Evolutionary conservation across 1,140 invertebrate species (phyloP), one percentile per base, ranked within the genome.

Genomic region (Lordiphosa stackelbergi): DNA sequence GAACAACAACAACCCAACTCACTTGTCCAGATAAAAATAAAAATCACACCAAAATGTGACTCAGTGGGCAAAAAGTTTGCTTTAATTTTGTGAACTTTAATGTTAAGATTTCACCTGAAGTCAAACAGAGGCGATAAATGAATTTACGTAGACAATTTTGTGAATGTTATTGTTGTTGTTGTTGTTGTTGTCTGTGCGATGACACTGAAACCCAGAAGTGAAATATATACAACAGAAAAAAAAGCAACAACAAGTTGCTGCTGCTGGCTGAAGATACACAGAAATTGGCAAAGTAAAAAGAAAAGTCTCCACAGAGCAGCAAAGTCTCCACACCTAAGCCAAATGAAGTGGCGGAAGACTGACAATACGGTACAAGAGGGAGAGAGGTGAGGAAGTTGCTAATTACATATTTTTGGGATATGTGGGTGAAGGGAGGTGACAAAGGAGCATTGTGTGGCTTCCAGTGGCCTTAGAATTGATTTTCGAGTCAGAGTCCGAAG

Each of bases 241-340:
- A 72, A 62, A 65, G 62, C 75, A 81, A 81, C 75, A 81, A 81
- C 75, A 83, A 81, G 75, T 81, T 81, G 75, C 75, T 51, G 55
- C 9, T 70, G 59, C 46, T 56, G 6, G 56, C 45, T 59, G 54
- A 74, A 75, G 72, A 81, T 75, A 81, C 59, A 78, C 73, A 69
- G 56, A 65, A 72, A 79, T 75, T 75, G 62, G 75, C 71, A 56
- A 55, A 66, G 9, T 11, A 16, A 2, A 47, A 58, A 51, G 45
- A 51, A 55, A 58, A 53, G 46, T 68, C 46, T 71, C 53, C 66
- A 54, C 51, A 66, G 12, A 24, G n/a, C 24, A 49, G 10, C 52
- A 43, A 51, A 75, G 55, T 83, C 75, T 83, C 55, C 75, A 81
- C 41, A n/a, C n/a, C n/a, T 13, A n/a, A 22, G 36, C 46, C 41